Evolutionary conservation across 2,113 vertebrate species (phyloP), one percentile per base, ranked within the genome.

Genomic region (Irena cyanogastra): DNA sequence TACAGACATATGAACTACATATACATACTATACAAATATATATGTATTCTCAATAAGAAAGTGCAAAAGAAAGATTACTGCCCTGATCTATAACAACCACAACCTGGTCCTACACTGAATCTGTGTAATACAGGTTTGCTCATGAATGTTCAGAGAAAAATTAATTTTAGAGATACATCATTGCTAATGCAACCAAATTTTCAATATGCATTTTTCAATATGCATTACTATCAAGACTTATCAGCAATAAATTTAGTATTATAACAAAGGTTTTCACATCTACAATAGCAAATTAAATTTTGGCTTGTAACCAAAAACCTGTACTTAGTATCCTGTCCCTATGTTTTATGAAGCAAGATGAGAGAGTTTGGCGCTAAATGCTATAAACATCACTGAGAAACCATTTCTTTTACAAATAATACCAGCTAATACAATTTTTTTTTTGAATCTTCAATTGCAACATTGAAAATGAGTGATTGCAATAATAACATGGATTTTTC

Each of bases 401-500:
- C 6, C 11, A 87, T 94, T 96, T 90, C 15, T 90, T 95, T 83
- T 70, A 96, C 45, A 91, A 94, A 96, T 76, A 93, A 53, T 69
- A 84, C 16, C 80, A 86, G n/a, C 42, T 74, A 64, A 72, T 64
- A 72, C 10, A 27, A 22, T 20, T 27, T 13, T 76, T 64, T 83
- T 91, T 83, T 75, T 41, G 7, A 95, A 84, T 64, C 72, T 94
- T 66, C 28, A 75, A 9, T 75, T 65, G 37, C 5, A 7, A 35
- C 7, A 53, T 2, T 24, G 63, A 68, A 95, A 95, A 96, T 86
- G 11, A 97, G 72, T 10, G 4, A 94, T 28, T 92, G 20, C 10
- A 91, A 71, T 28, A 91, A 41, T 49, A 95, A 78, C 28, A 81
- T 4, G n/a, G 47, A 60, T 90, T 87, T 80, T 95, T 70, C 94